Evolutionary conservation across 2,797 vertebrate species (phyloP), one percentile per base, ranked within the genome.

Genomic region (Crypturellus tataupa): DNA sequence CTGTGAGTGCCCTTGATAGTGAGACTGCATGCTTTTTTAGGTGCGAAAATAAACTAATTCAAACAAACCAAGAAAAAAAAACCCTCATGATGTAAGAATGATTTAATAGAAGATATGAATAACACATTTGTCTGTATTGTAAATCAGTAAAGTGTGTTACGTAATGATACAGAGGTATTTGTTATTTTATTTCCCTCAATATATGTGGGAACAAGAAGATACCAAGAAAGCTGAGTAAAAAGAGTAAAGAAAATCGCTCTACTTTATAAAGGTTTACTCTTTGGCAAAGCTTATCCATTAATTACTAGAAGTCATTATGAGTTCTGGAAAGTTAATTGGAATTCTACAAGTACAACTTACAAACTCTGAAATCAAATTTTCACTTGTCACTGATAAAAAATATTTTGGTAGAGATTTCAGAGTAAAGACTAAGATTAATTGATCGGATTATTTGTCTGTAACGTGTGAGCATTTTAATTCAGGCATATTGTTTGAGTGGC

Each of bases 221-320:
- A 10, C 42, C 15, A 67, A 82, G 39, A 63, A 87, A 80, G 75
- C 44, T 56, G 44, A 85, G 8, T 59, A 5, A 16, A 51, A 89
- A 37, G 21, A 49, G 5, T 64, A 44, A 65, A 31, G 62, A 68
- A 40, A 59, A 23, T 10, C 21, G 21, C 27, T 58, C 15, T 60
- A 21, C 4, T 1, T 47, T 73, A 39, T 90, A 49, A 94, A 92
- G 49, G 37, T 89, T 95, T 95, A 77, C 55, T 89, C 15, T 91
- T 63, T 76, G 58, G 51, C 65, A 71, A 39, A 12, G 24, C 82
- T 96, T 44, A 37, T 89, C 64, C 88, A 23, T 80, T 91, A 65
- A 33, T 88, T 75, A 24, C 78, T 93, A 46, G 58, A 86, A 77
- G 19, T 73, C 81, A 24, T n/a, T 35, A 6, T 7, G 13, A 47